Evolutionary conservation across 2,797 vertebrate species (phyloP), one percentile per base, ranked within the genome.

Genomic region (Aquila chrysaetos): DNA sequence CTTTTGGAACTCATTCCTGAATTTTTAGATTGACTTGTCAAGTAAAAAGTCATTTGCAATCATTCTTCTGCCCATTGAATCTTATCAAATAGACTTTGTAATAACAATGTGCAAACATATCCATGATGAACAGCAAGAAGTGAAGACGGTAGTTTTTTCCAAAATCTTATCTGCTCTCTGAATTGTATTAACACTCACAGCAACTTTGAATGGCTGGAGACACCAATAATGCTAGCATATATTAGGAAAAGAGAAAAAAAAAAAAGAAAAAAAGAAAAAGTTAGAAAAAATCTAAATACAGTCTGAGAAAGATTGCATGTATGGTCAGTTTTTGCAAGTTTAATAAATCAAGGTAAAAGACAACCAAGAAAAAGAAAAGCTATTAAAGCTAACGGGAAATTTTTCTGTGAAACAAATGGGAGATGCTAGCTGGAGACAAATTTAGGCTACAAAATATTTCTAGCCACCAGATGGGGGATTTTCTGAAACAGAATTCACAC

Each of bases 261-360:
- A 17, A 27, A 9, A 16, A 6, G 17, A 53, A 3, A 6, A 12
- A 10, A 7, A 14, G 7, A 20, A 13, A 19, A 30, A 22, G 1
- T 24, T 67, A 14, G 10, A 27, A 28, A 35, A 31, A 27, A 31
- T 39, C 7, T 73, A 46, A 54, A 31, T 63, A 39, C 0, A 23
- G 2, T 35, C 31, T 44, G 7, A 63, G 13, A 31, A 57, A 60
- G 5, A 35, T 30, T 76, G 73, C 2, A 51, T n/a, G 5, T 46
- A 6, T 15, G 10, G 53, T 85, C 63, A 30, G 2, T 44, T 85
- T 74, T 39, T 86, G 5, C 9, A 86, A 59, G 37, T 63, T 73
- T 59, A 67, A 35, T 43, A 24, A 82, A 44, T 57, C 35, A 82
- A 35, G 3, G 7, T 30, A 43, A 82, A 44, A 78, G 18, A 53